Conservation (phyloP, 2,797 vertebrate genomes). For the Smutsia gigantea region DNA sequence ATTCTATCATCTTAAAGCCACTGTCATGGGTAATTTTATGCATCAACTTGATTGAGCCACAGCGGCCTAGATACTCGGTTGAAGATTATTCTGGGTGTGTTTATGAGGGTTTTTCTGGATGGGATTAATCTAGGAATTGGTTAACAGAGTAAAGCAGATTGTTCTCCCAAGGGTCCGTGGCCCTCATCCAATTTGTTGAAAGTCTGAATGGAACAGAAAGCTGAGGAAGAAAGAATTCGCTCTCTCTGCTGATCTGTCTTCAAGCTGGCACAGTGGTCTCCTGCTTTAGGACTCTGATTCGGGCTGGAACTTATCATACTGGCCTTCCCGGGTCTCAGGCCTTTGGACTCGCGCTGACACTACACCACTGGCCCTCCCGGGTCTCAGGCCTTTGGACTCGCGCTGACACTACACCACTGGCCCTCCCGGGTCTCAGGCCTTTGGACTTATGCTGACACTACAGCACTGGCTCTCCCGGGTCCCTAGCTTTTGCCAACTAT, state of each 20-base stretch:
- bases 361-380: background rate
- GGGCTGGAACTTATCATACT: background rate
- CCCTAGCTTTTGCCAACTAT: background rate
- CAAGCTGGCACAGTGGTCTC: background rate
- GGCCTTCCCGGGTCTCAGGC: background rate
- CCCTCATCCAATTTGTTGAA: background rate
- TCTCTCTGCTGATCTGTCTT: background rate
- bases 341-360: background rate
- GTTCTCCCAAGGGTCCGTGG: background rate
- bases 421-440: background rate
- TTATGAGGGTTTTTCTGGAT: background rate
- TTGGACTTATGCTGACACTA: background rate
- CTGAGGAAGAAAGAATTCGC: background rate
- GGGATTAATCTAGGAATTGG: background rate
- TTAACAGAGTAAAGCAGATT: background rate
- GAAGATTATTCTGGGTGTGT: background rate
- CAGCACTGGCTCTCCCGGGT: background rate
- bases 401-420: background rate
- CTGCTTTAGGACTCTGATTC: background rate
- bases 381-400: background rate
- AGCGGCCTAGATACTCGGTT: background rate
- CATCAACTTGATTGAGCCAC: background rate
- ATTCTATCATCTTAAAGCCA: background rate
- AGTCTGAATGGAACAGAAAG: background rate
- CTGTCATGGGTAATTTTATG: background rate